phyloP scores from a whole-genome alignment of 2,888 invertebrate species.

The Rapana venosa region DNA sequence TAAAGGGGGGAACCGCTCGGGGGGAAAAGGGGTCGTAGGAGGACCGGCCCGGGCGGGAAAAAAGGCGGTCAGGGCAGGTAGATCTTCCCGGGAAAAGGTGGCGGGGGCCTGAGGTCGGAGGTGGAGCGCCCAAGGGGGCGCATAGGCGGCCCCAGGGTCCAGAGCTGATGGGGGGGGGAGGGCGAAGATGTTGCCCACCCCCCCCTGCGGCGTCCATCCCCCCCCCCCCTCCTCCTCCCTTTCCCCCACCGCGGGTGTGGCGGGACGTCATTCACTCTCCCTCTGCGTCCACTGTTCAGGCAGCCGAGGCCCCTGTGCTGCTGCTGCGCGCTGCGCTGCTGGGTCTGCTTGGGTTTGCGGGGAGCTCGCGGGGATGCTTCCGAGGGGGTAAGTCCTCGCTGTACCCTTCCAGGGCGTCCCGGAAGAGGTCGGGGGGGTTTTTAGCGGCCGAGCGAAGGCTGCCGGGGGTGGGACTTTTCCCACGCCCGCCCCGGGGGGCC shows the following conservation, averaged over 20 bases:
- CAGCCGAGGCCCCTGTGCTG: background rate
- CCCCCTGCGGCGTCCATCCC: background rate
- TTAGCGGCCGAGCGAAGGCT: background rate
- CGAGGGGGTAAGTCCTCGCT: conserved; percentile 6
- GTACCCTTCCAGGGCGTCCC: conserved; percentile 18
- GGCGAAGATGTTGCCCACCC: conserved; percentile 20
- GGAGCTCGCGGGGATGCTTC: background rate
- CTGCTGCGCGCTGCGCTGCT: too few relatives aligned
- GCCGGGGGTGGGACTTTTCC: background rate
- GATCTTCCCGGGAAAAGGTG: background rate
- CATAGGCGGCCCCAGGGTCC: background rate
- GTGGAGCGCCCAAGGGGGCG: background rate
- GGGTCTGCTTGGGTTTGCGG: background rate
- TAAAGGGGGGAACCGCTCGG: background rate
- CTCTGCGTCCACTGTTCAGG: background rate
- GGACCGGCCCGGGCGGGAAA: background rate
- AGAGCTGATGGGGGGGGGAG: background rate
- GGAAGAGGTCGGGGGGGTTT: background rate
- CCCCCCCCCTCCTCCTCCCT: background rate
- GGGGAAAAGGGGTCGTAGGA: background rate
- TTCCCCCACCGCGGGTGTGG: background rate
- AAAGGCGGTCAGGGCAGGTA: conserved; percentile 17
- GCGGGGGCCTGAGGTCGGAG: conserved; percentile 9
- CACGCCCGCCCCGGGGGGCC: background rate
- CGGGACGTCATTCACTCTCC: background rate